Evolutionary conservation across 2,888 invertebrate species (phyloP).

Genomic region (Torymus texanus): DNA sequence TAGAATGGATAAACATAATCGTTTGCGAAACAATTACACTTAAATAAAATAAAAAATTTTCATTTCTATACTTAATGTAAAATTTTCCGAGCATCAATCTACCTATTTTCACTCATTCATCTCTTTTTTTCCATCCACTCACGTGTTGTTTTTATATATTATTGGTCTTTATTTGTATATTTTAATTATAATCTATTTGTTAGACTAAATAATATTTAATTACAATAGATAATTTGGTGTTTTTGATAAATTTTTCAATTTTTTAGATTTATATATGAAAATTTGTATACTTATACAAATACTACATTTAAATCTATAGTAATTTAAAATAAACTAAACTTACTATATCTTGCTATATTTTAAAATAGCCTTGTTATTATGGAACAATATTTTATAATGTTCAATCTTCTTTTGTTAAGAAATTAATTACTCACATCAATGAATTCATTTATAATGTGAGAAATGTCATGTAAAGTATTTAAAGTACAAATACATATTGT

Average conservation of each 20-base stretch:
- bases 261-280: background rate
- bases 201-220: no score
- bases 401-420: no score
- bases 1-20: background rate
- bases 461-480: no score
- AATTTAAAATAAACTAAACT: background rate
- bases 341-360: no score
- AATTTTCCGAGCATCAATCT: background rate
- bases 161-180: conserved; percentile 33
- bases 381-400: no score
- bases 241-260: no score
- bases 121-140: background rate
- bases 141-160: background rate
- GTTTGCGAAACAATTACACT: background rate
- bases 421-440: no score
- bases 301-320: background rate
- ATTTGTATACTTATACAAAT: background rate
- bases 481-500: no score
- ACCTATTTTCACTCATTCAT: background rate
- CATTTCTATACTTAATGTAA: background rate
- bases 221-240: no score
- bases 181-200: conserved; percentile 1
- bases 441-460: no score
- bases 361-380: background rate
- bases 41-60: background rate